Evolutionary conservation across 2,113 vertebrate species (phyloP), one percentile per base, ranked within the genome.

Genomic region (Tachysurus fulvidraco): DNA sequence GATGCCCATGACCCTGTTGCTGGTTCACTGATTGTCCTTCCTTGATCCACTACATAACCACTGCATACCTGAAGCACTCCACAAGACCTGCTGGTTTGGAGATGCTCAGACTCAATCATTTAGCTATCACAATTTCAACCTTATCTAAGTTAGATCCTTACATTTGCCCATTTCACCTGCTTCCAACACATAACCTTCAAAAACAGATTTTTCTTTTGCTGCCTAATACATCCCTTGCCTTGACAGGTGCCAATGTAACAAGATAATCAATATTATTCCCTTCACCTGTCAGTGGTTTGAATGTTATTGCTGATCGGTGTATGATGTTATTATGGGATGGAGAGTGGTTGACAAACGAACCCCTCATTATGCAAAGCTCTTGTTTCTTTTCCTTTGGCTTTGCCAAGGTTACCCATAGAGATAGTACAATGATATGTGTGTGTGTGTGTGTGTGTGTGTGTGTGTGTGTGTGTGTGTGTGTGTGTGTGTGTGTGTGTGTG

Each of bases 321-420:
- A 25, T 77, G 46, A 30, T 36, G 16, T 36, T 76, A 64, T 83
- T 92, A 91, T 89, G 83, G 89, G 86, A 91, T 90, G 73, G 50
- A 87, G 0, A 87, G 85, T 86, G 83, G 83, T 74, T 79, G 91
- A 67, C 85, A 87, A 81, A 90, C 84, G 55, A 85, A 87, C 65
- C 90, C 89, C 62, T 88, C 46, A 41, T 19, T 17, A 86, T 91
- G 90, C 90, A 85, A 92, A 82, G 91, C 91, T 88, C 86, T 85
- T 65, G 65, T 86, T 91, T 90, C 90, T 92, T 89, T 92, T 89
- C 90, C 85, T 91, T 88, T 89, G 90, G 82, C 82, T 92, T 92
- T 90, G 92, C 93, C 93, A 94, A 94, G 94, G 94, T 95, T 94
- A 95, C 90, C 90, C 88, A 89, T 89, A 88, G 89, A 93, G 92